Evolutionary conservation across 2,797 vertebrate species (phyloP), one percentile per base, ranked within the genome.

Genomic region (Fundulus diaphanus): DNA sequence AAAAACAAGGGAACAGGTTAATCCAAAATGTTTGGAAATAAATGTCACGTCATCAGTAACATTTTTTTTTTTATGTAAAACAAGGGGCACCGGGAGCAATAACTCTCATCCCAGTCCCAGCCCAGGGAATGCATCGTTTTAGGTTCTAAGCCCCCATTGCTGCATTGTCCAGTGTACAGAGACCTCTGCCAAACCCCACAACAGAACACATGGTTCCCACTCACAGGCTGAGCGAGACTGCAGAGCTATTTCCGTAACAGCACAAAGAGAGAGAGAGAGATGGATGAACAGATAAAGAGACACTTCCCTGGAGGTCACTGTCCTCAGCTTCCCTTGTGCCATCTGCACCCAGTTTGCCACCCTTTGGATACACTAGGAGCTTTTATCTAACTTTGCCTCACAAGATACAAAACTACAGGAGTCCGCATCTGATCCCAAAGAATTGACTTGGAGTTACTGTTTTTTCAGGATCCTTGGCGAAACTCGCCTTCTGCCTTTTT

Each of bases 201-300:
- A 85, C 77, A 81, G 79, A 92, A 88, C 89, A 92, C 91, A 90
- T 85, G 90, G 90, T 84, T 83, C 73, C 46, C 84, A 85, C 83
- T 83, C 73, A 51, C 85, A 86, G 82, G 85, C 85, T 81, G 80
- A 88, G 86, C 81, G 71, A 90, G 82, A 85, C 84, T 5, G 78
- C 79, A 81, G 83, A 81, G 88, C 85, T 94, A 93, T 93, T 94
- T 91, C 72, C 87, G 90, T 87, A 86, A 76, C 85, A 89, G 81
- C 72, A 82, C 73, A 82, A 52, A 84, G 31, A 80, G 76, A 81
- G 73, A 70, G 27, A 79, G 33, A 81, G 40, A 83, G 52, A 84
- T 37, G 83, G 68, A 83, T 65, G 79, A 61, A 76, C 37, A 86
- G 66, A 76, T 35, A 86, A 67, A 85, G 56, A 78, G 49, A 87